Percentiles rank a stretch among this genome's conserved stretches.
Evolutionary conservation across 2,888 invertebrate species (phyloP).

Genomic region (Caenorhabditis afra): DNA sequence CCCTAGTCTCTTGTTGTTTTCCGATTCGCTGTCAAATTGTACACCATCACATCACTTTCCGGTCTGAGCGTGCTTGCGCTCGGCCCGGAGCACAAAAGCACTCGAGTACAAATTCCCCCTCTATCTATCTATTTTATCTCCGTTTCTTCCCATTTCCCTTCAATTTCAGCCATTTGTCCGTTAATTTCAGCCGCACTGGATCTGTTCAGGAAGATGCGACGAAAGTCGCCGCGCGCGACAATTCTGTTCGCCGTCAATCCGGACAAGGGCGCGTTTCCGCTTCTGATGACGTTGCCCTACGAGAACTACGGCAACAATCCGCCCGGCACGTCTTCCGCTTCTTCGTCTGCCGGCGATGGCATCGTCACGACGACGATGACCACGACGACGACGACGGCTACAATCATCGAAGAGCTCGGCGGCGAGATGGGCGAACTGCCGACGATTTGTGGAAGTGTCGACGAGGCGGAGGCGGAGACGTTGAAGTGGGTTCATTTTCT

Average conservation of each 20-base stretch:
- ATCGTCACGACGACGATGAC: slow-evolving; percentile 7
- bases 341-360: slow-evolving; percentile 6
- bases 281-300: slow-evolving; percentile 62
- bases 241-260: slow-evolving; percentile 61
- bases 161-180: not conserved
- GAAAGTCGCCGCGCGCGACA: slow-evolving; percentile 57
- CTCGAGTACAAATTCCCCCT: too few species aligned
- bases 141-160: not conserved
- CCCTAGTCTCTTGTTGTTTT: too few species aligned
- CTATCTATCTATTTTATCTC: not conserved
- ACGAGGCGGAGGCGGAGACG: not conserved
- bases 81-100: too few species aligned
- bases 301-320: slow-evolving; percentile 47
- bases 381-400: too few species aligned
- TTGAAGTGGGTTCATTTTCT: slow-evolving; percentile 33
- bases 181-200: slow-evolving; percentile 19
- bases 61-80: too few species aligned
- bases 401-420: too few species aligned
- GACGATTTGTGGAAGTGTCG: not conserved
- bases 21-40: too few species aligned
- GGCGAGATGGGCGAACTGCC: too few species aligned
- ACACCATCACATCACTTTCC: too few species aligned
- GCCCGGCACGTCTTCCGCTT: slow-evolving; percentile 28
- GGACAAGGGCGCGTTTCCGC: slow-evolving; percentile 60
- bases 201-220: slow-evolving; percentile 29